Evolutionary conservation across 1,140 invertebrate genomes (phyloP).

Genomic region (Aphelinus certus): DNA sequence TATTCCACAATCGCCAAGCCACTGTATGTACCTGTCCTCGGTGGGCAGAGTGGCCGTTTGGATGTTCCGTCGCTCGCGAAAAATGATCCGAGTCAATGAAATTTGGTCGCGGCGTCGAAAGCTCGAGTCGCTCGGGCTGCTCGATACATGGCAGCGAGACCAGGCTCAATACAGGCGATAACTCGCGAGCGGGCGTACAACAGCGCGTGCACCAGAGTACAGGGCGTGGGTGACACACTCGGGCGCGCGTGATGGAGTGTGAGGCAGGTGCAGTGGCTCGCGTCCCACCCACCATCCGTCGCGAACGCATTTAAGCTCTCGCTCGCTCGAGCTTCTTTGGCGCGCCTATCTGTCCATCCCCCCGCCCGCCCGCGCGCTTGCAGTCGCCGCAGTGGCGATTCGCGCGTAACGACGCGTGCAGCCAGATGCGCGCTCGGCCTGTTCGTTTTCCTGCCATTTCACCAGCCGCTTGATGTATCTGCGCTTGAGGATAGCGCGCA

Average conservation of each 20-base stretch:
- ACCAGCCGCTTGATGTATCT: constrained; percentile 3
- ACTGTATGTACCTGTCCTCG: too few relatives aligned
- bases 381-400: constrained; percentile 33
- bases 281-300: not conserved
- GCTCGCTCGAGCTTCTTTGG: not conserved
- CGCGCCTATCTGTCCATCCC: constrained; percentile 1
- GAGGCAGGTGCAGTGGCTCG: constrained; percentile 59
- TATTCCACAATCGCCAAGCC: too few relatives aligned
- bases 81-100: too few relatives aligned
- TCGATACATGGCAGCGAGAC: too few relatives aligned
- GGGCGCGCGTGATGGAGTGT: constrained; percentile 58
- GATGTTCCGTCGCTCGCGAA: too few relatives aligned
- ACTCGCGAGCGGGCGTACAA: constrained; percentile 57
- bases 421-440: not conserved
- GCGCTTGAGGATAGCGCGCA: not conserved
- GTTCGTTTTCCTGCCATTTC: not conserved
- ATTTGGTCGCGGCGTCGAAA: too few relatives aligned
- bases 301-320: constrained; percentile 22
- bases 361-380: constrained; percentile 35
- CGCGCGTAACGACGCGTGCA: constrained; percentile 44
- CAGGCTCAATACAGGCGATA: too few relatives aligned
- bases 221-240: constrained; percentile 60
- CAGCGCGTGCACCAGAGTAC: constrained; percentile 63
- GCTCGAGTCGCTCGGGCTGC: too few relatives aligned
- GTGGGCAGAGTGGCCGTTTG: too few relatives aligned